These are phyloP conservation scores for Holothuria leucospilota DNA, from an alignment of 53 echinoderm and acorn worm genomes.

Conservation along the genomic window DNA sequence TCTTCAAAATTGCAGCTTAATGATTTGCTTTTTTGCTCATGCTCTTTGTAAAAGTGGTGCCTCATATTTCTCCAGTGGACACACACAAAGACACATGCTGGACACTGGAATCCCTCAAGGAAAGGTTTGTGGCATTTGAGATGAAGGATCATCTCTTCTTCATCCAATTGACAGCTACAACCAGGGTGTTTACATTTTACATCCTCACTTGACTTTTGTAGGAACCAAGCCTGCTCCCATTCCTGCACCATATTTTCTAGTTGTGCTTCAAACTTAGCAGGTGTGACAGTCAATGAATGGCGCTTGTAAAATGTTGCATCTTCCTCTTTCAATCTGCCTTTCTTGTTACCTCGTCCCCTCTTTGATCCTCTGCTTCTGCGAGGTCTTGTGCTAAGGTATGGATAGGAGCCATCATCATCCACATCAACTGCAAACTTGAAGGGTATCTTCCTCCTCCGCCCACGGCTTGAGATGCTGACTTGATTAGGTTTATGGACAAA, in stretches of 20 bases:
- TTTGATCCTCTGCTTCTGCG: constrained; percentile 5
- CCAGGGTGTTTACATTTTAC: constrained; percentile 57
- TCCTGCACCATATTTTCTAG: constrained; percentile 52
- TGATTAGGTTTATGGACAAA: constrained; percentile 35
- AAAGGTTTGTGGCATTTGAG: constrained; percentile 76
- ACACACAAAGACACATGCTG: constrained; percentile 75
- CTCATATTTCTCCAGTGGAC: constrained; percentile 92
- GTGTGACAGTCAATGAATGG: constrained; percentile 21
- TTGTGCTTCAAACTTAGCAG: constrained; percentile 51
- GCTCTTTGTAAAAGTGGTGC: constrained; percentile 75
- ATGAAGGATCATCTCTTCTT: constrained; percentile 73
- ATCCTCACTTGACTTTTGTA: constrained; percentile 44
- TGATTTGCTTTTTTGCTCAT: constrained; percentile 63
- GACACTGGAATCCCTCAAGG: constrained; percentile 86
- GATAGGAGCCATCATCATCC: constrained; percentile 18
- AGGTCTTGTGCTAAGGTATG: constrained; percentile 8
- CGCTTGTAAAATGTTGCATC: constrained; percentile 21
- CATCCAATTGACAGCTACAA: constrained; percentile 62
- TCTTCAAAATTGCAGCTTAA: constrained; percentile 67
- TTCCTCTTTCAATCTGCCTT: background rate
- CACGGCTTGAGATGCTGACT: constrained; percentile 41
- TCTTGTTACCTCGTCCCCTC: constrained; percentile 24
- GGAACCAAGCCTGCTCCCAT: constrained; percentile 72
- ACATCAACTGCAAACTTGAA: constrained; percentile 35
- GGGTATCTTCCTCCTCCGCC: constrained; percentile 29